Base-by-base conservation (phyloP, 64 coral and sea anemone genomes). In the Actinia tenebrosa region DNA sequence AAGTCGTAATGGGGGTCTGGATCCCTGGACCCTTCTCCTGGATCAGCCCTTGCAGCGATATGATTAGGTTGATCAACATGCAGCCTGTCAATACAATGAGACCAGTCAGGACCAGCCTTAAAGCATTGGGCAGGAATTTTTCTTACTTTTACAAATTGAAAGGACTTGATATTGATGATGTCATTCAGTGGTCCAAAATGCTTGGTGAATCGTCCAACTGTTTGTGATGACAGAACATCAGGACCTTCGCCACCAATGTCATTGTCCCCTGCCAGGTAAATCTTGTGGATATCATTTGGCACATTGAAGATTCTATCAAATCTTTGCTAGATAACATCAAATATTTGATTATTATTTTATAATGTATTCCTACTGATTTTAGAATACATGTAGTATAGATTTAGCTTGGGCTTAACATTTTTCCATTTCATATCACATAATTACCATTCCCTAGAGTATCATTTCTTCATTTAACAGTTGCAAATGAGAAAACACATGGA, bases 101-200 rank as follows among this genome's bases (percentile, higher is more conserved):
- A 50, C 47, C 3, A 50, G 47, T 37, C 30, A 50, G 47, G 47
- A 50, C 47, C 47, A 5, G 47, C 47, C 47, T 50, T 5, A 50
- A 3, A 1, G 47, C 7, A 50, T 50, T 50, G 0, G 64, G 3
- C 19, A 15, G 16, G 18, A 22, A 75, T 75, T 14, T 75, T 30
- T 42, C 84, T 79, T 87, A 95, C 94, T 77, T 95, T 95, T 7
- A 95, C 84, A 54, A 95, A 83, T 59, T 95, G 94, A 86, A 87
- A 91, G 18, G 83, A 43, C 75, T 83, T 87, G 9, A 95, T 59
- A 25, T 89, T 80, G 53, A 92, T 56, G 83, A 95, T 37, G 47
- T 92, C 90, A 89, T 95, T 92, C 5, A 95, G 58, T 8, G 87
- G 80, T 45, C 94, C 94, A 87, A 92, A 92, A 75, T 84, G 9